Base-by-base conservation (phyloP, 2,113 vertebrate genomes). In the Corythornis vintsioides region DNA sequence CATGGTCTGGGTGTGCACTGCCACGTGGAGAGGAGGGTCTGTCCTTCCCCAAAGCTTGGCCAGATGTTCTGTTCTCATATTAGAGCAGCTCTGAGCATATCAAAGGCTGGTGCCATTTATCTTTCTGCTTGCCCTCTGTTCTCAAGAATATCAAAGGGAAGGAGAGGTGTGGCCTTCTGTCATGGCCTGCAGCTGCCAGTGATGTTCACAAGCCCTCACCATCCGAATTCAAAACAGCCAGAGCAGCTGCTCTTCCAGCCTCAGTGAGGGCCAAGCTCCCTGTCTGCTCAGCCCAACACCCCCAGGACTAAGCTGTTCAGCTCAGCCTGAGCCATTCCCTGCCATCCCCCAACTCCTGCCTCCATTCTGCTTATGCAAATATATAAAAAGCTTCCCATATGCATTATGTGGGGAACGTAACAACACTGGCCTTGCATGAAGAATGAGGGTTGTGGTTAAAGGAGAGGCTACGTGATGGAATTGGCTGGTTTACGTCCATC, bases 1-100 rank as follows among this genome's bases (percentile, higher is more conserved):
- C 1, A 0, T 1, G 7, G 25, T 9, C 21, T 17, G 38, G 22
- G 25, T 0, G 0, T 8, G 22, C 0, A 0, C 20, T 38, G 66
- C 55, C 2, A 1, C 1, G 0, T n/a, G 4, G 0, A 16, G 35
- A 38, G 10, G 65, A n/a, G 20, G 61, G 11, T 10, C 45, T 75
- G 45, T 33, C 29, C 66, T 66, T 75, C 75, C 82, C 25, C 2
- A 33, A 2, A 80, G 38, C 72, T 28, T 15, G 38, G 17, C 8
- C 47, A 76, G 55, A 66, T 72, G 42, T 72, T 61, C 57, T 75
- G 35, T 28, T 57, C 50, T 24, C 35, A 3, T 29, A 19, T 20
- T 29, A 28, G 21, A 53, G 19, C 61, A 80, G 13, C 33, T 76
- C n/a, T 50, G 79, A 95, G 52, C n/a, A 17, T 35, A 86, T 60